Base-by-base conservation (phyloP, 2,797 vertebrate species). In the Acridotheres tristis region DNA sequence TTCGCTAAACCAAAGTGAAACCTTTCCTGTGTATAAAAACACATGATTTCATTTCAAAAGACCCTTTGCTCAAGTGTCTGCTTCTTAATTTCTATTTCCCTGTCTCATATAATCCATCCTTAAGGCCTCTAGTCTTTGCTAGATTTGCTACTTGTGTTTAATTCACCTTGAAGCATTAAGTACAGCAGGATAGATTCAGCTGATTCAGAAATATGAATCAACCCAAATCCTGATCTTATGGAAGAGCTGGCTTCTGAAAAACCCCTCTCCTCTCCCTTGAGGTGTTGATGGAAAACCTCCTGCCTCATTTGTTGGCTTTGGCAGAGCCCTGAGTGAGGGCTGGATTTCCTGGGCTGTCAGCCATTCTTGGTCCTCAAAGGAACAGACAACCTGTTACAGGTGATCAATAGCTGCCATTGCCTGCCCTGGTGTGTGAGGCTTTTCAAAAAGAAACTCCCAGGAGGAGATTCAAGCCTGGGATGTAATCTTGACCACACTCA, bases 371-470 rank as follows among this genome's bases (percentile, higher is more conserved):
- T 55, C 40, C 82, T 93, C 68, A 72, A 38, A 83, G 40, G 40
- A 94, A 9, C 48, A 85, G 88, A 94, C 84, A 90, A 11, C 32
- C 57, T 90, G 91, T 90, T 83, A 88, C 82, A 89, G 51, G 11
- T 73, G 91, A 96, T 94, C 93, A 89, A 89, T 96, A 96, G 94
- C 89, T 90, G 78, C 80, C 86, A 92, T 40, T 58, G 29, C 72
- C 57, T 90, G 65, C 36, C 40, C 68, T 66, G 55, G 23, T 47
- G 55, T 55, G 25, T 40, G 50, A 88, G 62, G 16, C 19, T 89
- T 88, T 91, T 93, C 58, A 83, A 80, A 96, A 80, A 57, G 84
- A 85, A 75, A 63, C 90, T 83, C 81, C 43, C 89, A 51, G 45
- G 69, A 88, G 45, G 51, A 90, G 5, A 69, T 54, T 89, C 54